phyloP scores from a whole-genome alignment of 1,140 invertebrate species.

The Temnothorax longispinosus region DNA sequence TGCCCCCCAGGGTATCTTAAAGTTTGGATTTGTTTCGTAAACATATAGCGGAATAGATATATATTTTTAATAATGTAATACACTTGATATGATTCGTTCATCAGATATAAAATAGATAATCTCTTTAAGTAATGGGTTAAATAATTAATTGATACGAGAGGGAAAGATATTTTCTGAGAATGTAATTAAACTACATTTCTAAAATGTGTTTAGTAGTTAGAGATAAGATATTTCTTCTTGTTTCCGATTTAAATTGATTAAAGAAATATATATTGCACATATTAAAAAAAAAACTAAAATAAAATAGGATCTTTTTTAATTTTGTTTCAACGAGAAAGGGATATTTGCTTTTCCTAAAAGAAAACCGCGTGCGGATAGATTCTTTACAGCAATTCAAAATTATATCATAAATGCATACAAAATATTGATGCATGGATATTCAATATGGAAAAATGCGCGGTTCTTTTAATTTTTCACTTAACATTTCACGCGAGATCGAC shows the following conservation, averaged over 20 bases:
- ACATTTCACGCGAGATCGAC: not conserved
- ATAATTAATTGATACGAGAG: not conserved
- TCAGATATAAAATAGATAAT: not conserved
- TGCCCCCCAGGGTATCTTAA: not conserved
- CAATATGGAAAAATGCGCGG: not conserved
- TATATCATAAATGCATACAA: not conserved
- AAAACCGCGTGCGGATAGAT: not conserved
- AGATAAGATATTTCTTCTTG: too few species aligned
- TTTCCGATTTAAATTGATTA: not conserved
- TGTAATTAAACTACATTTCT: too few species aligned
- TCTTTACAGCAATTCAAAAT: not conserved
- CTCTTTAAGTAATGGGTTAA: not conserved
- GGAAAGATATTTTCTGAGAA: not conserved
- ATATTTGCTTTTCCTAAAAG: not conserved
- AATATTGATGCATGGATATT: not conserved
- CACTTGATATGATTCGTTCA: not conserved
- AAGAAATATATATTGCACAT: not conserved
- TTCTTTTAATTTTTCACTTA: not conserved
- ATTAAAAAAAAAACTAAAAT: not conserved
- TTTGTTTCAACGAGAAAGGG: not conserved
- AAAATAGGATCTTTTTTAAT: not conserved
- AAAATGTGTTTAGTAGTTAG: too few species aligned
- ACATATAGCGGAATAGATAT: too few species aligned
- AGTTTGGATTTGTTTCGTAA: not conserved
- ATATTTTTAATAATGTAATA: not conserved